Evolutionary conservation across 1,140 invertebrate species (phyloP), one percentile per base, ranked within the genome.

Genomic region (Drosophila nasuta): DNA sequence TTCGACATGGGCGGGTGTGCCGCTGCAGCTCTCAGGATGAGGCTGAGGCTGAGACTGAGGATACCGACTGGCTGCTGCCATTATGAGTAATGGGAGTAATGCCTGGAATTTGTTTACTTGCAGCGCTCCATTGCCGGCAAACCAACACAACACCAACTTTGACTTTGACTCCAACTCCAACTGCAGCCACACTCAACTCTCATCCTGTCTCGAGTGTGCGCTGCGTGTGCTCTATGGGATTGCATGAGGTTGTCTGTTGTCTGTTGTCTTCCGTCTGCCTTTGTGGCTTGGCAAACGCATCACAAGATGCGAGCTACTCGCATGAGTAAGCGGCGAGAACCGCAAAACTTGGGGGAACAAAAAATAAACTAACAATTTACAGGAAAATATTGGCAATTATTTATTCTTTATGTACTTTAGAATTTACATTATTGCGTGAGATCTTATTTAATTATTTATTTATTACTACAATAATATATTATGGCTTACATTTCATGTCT

Each of bases 11-110:
- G 75, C 77, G 81, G 81, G 77, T 85, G 81, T 58, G 57, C 13
- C 79, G 60, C 48, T 20, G 11, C n/a, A 46, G 59, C 33, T 63
- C 35, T 51, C 28, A 54, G 41, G 59, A 35, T 65, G 68, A 28
- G 43, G 17, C 35, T 43, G 58, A 30, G 25, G 1, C 10, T 25
- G 49, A 35, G 30, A 11, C 33, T 57, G 59, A 67, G 56, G 43
- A 30, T 58, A 8, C 35, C 65, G 66, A 52, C 77, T 49, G 65
- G 64, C 81, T 80, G 64, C 81, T 80, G 81, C 81, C 81, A 85
- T 80, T 75, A 87, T 87, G 83, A 87, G 83, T 87, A 86, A 86
- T 86, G 70, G 82, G 79, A 82, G 79, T 69, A 87, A 87, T 87
- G 83, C 83, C 74, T 75, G 80, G 77, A 82, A 87, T 74, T 80